These are phyloP conservation scores for Zoanthus solanderi DNA, from an alignment of 92 coral and sea anemone genomes.

Conservation along the genomic window DNA sequence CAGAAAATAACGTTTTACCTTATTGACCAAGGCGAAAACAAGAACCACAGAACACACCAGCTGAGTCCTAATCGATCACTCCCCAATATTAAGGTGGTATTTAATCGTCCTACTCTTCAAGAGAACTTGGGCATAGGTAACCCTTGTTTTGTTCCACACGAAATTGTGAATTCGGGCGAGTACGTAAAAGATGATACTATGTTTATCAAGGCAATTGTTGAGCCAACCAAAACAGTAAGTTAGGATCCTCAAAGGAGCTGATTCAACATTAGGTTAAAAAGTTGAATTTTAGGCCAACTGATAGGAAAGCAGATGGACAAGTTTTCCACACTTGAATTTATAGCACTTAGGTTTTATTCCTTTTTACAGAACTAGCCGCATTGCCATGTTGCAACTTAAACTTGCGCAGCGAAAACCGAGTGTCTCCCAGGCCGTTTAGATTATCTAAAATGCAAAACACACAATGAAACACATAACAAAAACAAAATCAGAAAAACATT, in stretches of 20 bases:
- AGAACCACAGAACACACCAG: constrained; percentile 91
- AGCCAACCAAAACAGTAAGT: constrained; percentile 62
- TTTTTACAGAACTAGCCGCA: too few species aligned
- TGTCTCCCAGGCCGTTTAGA: too few species aligned
- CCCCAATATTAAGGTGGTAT: constrained; percentile 98
- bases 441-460: too few species aligned
- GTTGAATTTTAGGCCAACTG: neutral
- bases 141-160: constrained; percentile 97
- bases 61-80: constrained; percentile 96
- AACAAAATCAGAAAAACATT: too few species aligned
- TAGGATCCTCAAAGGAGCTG: neutral
- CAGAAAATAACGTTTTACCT: constrained; percentile 95
- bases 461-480: too few species aligned
- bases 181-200: constrained; percentile 90
- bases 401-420: too few species aligned
- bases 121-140: constrained; percentile 99
- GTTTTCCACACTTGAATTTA: too few species aligned
- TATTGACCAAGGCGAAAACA: constrained; percentile 90
- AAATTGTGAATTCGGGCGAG: constrained; percentile 81
- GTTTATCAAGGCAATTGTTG: constrained; percentile 90
- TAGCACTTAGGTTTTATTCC: too few species aligned
- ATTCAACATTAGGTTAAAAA: neutral
- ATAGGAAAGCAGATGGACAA: too few species aligned
- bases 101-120: constrained; percentile 89
- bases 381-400: too few species aligned